phyloP scores from a whole-genome alignment of 2,888 invertebrate species.

The Phortica okadai region DNA sequence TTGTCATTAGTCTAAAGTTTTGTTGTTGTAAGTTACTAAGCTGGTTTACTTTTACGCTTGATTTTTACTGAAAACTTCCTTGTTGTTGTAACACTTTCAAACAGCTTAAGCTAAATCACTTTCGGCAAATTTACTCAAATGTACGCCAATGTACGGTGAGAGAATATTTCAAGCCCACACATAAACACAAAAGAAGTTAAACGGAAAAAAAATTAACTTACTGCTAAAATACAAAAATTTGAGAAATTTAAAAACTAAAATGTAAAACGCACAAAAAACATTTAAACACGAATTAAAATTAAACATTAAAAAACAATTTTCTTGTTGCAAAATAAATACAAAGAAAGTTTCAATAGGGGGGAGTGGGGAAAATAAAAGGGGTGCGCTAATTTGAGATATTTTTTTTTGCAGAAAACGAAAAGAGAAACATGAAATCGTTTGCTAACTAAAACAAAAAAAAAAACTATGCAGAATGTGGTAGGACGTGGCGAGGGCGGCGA shows the following conservation, averaged over 20 bases:
- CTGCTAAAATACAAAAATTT: constrained; percentile 26
- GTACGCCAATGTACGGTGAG: constrained; percentile 10
- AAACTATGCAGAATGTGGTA: neutral
- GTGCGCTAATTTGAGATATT: neutral
- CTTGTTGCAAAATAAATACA: constrained; percentile 9
- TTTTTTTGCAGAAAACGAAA: neutral
- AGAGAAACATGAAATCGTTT: neutral
- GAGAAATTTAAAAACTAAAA: constrained; percentile 21
- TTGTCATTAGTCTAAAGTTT: constrained; percentile 16
- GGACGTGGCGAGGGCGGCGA: neutral
- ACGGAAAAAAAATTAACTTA: neutral
- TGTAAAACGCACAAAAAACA: constrained; percentile 14
- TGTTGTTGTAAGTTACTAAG: neutral
- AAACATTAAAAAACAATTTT: constrained; percentile 10
- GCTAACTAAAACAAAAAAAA: neutral
- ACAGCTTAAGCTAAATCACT: constrained; percentile 1
- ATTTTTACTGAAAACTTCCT: neutral
- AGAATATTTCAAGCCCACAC: constrained; percentile 20
- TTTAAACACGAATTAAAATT: constrained; percentile 12
- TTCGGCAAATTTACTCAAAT: neutral
- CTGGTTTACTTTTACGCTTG: too few relatives aligned
- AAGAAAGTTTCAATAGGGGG: neutral
- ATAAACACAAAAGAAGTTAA: constrained; percentile 20
- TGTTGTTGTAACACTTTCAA: constrained; percentile 11
- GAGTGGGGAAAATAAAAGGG: neutral